These are phyloP conservation scores for Cyclopterus lumpus DNA, from an alignment of 2,797 vertebrate species.

Conservation along the genomic window DNA sequence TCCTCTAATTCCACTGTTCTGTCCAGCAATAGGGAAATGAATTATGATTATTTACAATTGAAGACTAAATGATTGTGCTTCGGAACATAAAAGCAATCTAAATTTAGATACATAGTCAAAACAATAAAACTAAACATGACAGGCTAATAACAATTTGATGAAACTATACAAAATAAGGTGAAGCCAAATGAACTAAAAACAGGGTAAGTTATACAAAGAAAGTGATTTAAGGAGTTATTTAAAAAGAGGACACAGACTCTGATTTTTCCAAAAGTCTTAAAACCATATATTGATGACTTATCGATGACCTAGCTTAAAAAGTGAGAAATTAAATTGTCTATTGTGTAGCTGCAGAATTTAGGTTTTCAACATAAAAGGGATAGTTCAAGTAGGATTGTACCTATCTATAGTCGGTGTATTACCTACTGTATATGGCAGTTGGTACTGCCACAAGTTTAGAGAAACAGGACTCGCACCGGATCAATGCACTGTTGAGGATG, in stretches of 20 bases:
- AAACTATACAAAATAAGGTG: neutral
- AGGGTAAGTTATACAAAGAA: too few relatives aligned
- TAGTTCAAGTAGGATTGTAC: neutral
- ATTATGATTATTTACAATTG: neutral
- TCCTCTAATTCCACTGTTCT: neutral
- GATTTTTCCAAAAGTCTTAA: neutral
- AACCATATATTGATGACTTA: neutral
- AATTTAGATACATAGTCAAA: neutral
- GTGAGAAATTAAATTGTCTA: too few relatives aligned
- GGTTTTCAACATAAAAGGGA: neutral
- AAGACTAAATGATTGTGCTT: neutral
- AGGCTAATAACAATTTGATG: neutral
- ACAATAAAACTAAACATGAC: neutral
- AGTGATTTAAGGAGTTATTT: neutral
- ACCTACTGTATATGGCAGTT: too few relatives aligned
- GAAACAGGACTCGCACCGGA: too few relatives aligned
- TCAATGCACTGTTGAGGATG: too few relatives aligned
- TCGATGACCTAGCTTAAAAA: neutral
- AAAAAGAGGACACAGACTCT: neutral
- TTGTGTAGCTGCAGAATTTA: neutral
- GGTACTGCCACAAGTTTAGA: too few relatives aligned
- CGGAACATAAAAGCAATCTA: neutral
- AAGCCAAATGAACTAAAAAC: neutral
- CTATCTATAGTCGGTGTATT: too few relatives aligned
- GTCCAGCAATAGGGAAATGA: neutral